Base-by-base conservation (phyloP, 2,113 vertebrate species). In the Gymnobelideus leadbeateri region DNA sequence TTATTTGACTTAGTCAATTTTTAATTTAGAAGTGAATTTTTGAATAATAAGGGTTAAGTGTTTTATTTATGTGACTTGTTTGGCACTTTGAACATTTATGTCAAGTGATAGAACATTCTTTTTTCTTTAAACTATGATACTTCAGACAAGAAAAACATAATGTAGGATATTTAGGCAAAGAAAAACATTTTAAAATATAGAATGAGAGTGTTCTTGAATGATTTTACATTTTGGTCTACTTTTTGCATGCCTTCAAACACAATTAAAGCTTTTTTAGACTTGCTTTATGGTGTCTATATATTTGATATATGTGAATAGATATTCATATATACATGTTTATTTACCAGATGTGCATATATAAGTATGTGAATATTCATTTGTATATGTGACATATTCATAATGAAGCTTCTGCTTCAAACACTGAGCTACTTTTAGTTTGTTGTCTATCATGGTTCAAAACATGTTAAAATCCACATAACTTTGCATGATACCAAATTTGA, bases 1-100 rank as follows among this genome's bases (percentile, higher is more conserved):
- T 94, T 89, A 96, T 92, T 94, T 93, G 84, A 90, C 55, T 28
- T 94, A 16, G 89, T 94, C n/a, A 90, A 89, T 25, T 92, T 96
- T 93, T 12, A 96, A 84, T 46, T 51, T 91, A 96, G 2, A 91
- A 93, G 89, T 89, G 24, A 95, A 24, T 51, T 92, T 93, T 92
- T 97, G 93, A 93, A 89, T 90, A 94, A 53, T 43, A 96, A 94
- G 28, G 23, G 2, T 2, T 77, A 61, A 93, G 52, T 68, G 89
- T n/a, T 94, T 94, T 68, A 90, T 26, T 93, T 96, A 68, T 57
- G 9, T 92, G 14, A 46, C 43, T 23, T 84, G 2, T 90, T 91
- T 92, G 23, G 90, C 54, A 26, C 28, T 92, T 89, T 93, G 37
- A 93, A 94, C 91, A 96, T 19, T 89, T 91, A 28, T 1, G 10